These are phyloP conservation scores for Ceriagrion tenellum DNA, from an alignment of 2,888 invertebrate genomes.

Conservation along the genomic window DNA sequence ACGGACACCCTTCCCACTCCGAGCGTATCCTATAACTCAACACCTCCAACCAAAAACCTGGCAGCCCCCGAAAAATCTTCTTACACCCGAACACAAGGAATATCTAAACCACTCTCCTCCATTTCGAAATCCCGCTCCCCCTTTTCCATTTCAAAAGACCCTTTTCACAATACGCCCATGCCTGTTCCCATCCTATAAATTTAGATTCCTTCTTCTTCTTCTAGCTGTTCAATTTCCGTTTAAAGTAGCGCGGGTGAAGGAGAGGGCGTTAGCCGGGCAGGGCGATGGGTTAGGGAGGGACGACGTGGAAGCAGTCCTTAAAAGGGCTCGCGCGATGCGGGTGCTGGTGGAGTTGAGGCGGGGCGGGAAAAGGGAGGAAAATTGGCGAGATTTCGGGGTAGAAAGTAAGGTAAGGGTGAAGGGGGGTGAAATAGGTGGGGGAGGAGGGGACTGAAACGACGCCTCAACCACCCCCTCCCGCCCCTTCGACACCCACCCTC, in stretches of 20 bases:
- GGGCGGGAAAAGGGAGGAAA: neutral
- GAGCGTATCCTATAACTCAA: neutral
- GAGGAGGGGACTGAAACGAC: neutral
- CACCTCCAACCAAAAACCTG: neutral
- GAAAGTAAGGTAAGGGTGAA: neutral
- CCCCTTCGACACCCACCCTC: too few species aligned
- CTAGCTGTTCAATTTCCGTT: constrained; percentile 47
- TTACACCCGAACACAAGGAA: neutral
- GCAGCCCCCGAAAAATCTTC: neutral
- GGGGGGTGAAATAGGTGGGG: neutral
- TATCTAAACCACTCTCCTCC: neutral
- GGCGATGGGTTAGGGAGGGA: neutral
- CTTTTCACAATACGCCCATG: neutral
- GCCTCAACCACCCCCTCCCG: too few species aligned
- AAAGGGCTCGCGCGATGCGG: neutral
- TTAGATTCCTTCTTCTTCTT: constrained; percentile 12
- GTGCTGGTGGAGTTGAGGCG: too few species aligned
- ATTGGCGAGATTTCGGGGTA: neutral
- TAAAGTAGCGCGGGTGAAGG: neutral
- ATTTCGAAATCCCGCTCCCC: too few species aligned
- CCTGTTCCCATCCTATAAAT: constrained; percentile 15
- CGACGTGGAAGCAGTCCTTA: neutral
- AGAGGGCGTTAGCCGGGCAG: neutral
- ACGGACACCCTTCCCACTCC: neutral
- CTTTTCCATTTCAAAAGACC: neutral